Evolutionary conservation across 2,797 vertebrate species (phyloP), one percentile per base, ranked within the genome.

Genomic region (Aphelocoma californica): DNA sequence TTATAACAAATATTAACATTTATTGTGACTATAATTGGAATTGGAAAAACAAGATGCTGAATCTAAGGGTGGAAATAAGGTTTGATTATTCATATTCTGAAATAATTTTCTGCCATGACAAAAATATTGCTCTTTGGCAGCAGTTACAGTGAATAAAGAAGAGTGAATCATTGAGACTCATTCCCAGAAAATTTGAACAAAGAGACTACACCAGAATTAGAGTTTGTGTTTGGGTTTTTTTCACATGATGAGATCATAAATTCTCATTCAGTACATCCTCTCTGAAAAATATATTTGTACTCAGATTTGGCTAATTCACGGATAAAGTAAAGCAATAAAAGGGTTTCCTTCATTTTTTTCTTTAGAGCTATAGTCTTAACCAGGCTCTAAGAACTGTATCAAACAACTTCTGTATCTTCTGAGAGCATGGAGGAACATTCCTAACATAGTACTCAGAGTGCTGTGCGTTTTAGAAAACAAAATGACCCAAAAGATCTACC

Each of bases 1-100:
- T 92, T 82, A 50, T 85, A 89, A 56, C 14, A 91, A 75, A 92
- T 87, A 18, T 75, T 86, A 75, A 69, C 28, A 65, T 77, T 92
- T 87, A 60, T 53, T 91, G 20, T 74, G 25, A 65, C 69, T 82
- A 23, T 65, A 94, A 74, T 48, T 84, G 73, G 47, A 93, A 74
- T 4, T 60, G 17, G 44, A 34, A 74, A 92, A 95, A 42, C 42
- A 89, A 88, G 56, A 51, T 38, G 12, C 66, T 79, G 44, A 57
- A 75, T 78, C 44, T 56, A 71, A 80, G 7, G 48, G 21, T 79
- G 40, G 36, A 45, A 86, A 56, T 65, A 64, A 75, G 47, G 58
- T 65, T 42, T 89, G 61, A 83, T 78, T 86, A 75, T 83, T 86
- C 54, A 45, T 62, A 79, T 69, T 88, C 75, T 75, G 51, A 82